Conservation (phyloP, 2,888 invertebrate species). For the Limnephilus lunatus region DNA sequence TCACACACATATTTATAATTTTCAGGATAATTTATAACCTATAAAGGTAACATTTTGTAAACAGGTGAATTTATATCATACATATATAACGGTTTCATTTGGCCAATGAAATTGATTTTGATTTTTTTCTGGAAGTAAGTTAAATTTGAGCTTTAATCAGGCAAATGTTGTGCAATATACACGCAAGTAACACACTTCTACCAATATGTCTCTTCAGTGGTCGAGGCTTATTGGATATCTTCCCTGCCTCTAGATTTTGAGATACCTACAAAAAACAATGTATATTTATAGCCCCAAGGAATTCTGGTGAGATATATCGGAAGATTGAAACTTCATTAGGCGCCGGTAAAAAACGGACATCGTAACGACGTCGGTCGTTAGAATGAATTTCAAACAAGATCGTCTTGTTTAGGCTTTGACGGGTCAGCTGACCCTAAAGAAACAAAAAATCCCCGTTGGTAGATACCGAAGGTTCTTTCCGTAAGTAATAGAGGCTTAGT, state of each 20-base stretch:
- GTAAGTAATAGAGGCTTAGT: conserved; percentile 32
- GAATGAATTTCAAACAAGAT: conserved; percentile 61
- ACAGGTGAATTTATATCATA: no score
- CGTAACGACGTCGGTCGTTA: conserved; percentile 65
- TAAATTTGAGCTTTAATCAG: neutral
- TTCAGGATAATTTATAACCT: no score
- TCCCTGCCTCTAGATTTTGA: neutral
- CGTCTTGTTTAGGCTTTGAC: conserved; percentile 54
- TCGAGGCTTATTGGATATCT: neutral
- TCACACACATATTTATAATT: no score
- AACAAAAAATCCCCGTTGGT: conserved; percentile 42
- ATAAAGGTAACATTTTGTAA: no score
- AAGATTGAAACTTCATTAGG: conserved; percentile 65
- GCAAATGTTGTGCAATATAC: neutral
- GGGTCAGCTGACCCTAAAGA: conserved; percentile 51
- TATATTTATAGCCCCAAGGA: neutral
- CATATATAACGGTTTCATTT: no score
- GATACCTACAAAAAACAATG: neutral
- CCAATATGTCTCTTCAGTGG: neutral
- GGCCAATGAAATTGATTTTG: no score
- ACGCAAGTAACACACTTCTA: neutral
- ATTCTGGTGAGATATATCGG: conserved; percentile 17
- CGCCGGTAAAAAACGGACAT: conserved; percentile 60
- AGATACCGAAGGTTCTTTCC: neutral
- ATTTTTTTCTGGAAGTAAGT: neutral